Percentiles rank a stretch among this genome's conserved stretches.
Conservation (phyloP, 1,140 invertebrate species). For the Drosophila yakuba region DNA sequence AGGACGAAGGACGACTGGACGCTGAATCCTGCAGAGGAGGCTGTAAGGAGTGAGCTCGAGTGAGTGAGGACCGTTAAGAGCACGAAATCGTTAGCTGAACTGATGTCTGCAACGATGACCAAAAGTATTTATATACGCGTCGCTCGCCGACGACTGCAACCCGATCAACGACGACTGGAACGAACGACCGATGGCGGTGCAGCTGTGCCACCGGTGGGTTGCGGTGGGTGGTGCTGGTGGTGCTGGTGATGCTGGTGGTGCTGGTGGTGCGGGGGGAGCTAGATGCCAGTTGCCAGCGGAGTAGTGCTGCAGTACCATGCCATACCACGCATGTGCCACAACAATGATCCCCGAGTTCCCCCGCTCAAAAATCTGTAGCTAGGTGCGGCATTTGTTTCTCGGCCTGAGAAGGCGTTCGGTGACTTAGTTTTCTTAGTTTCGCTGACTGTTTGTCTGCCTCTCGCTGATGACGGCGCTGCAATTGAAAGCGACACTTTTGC, state of each 20-base stretch:
- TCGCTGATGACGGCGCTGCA: conserved; percentile 48
- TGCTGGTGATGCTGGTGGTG: not conserved
- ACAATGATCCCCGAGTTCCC: conserved; percentile 33
- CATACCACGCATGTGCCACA: conserved; percentile 70
- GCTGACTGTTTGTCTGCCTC: conserved; percentile 35
- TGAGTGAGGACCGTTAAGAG: conserved; percentile 72
- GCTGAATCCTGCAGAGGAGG: conserved; percentile 40
- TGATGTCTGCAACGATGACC: conserved; percentile 83
- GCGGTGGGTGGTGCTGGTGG: conserved; percentile 8
- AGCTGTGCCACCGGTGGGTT: conserved; percentile 37
- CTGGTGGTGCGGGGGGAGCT: conserved; percentile 23
- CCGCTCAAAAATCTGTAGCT: conserved; percentile 8
- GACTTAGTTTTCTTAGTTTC: conserved; percentile 73
- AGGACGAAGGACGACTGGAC: conserved; percentile 62
- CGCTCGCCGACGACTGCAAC: conserved; percentile 32
- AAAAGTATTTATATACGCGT: conserved; percentile 83
- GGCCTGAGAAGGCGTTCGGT: conserved; percentile 42
- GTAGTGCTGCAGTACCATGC: conserved; percentile 38
- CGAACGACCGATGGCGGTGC: conserved; percentile 27
- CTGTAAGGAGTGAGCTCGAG: conserved; percentile 50
- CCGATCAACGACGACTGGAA: conserved; percentile 38
- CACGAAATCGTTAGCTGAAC: conserved; percentile 82
- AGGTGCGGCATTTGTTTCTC: conserved; percentile 56
- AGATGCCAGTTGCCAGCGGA: conserved; percentile 25
- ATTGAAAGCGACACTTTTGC: conserved; percentile 72